Evolutionary conservation across 1,140 invertebrate species (phyloP).

Genomic region (Drepana arcuata): DNA sequence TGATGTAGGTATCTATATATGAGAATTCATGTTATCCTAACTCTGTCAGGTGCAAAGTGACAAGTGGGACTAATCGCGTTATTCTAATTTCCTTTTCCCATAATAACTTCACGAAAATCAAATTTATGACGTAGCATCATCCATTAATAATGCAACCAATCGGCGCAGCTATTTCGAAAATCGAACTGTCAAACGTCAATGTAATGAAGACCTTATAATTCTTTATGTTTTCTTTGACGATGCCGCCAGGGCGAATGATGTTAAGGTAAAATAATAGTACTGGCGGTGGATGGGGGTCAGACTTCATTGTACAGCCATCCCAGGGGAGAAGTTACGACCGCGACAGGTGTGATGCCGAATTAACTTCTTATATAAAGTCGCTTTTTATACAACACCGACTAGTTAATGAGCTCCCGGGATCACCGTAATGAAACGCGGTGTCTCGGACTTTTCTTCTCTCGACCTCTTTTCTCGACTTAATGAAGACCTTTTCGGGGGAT

Average conservation of each 20-base stretch:
- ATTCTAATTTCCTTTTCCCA: conserved; percentile 3
- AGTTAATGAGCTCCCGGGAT: conserved; percentile 48
- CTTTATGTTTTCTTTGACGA: conserved; percentile 52
- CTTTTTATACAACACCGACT: conserved; percentile 58
- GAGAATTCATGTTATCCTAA: no score
- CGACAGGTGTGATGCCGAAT: conserved; percentile 66
- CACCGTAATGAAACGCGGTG: conserved; percentile 41
- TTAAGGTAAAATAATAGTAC: conserved; percentile 38
- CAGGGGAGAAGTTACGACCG: conserved; percentile 58
- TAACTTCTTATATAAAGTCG: conserved; percentile 63
- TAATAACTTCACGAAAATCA: conserved; percentile 17
- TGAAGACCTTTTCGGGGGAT: conserved; percentile 30
- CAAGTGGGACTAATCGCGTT: conserved; percentile 10
- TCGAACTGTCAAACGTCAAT: conserved; percentile 52
- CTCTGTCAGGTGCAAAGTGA: no score
- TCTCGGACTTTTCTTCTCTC: conserved; percentile 27
- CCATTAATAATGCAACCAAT: conserved; percentile 38
- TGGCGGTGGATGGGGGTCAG: conserved; percentile 33
- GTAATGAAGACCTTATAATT: conserved; percentile 54
- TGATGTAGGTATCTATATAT: no score
- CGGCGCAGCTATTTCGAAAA: conserved; percentile 36
- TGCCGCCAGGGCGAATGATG: conserved; percentile 43
- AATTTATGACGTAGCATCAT: conserved; percentile 23
- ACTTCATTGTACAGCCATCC: conserved; percentile 62
- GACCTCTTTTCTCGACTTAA: conserved; percentile 28